A percentile compares a stretch with the other conserved stretches of the same genome.
Conservation (phyloP, 2,113 vertebrate genomes). For the Rhegmatorhina hoffmannsi region DNA sequence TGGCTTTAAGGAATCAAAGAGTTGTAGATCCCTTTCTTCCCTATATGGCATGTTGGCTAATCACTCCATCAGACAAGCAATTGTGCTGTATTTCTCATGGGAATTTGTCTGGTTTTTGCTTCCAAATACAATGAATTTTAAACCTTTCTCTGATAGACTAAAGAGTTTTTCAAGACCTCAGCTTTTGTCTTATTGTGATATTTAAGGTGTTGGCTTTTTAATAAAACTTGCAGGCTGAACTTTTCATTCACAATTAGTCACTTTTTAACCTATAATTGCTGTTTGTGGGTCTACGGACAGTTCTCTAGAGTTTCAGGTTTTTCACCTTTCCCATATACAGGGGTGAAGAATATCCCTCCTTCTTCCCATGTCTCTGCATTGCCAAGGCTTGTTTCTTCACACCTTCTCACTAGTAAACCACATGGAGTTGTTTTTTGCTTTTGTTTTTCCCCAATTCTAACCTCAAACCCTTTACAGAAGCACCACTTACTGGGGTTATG, state of each 20-base stretch:
- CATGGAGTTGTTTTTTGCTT: neutral
- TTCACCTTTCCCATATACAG: neutral
- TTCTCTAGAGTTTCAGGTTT: neutral
- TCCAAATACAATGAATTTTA: neutral
- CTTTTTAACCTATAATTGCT: neutral
- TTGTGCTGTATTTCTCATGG: neutral
- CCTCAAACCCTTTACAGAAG: neutral
- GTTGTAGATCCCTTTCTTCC: neutral
- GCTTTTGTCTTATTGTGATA: neutral
- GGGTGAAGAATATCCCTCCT: neutral
- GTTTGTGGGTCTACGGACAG: neutral
- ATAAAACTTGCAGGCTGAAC: neutral
- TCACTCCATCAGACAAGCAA: neutral
- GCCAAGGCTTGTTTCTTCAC: neutral
- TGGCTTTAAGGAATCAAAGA: neutral
- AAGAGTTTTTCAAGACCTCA: neutral
- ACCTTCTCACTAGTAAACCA: neutral
- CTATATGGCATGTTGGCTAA: neutral
- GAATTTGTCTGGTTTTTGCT: neutral
- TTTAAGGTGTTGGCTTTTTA: neutral
- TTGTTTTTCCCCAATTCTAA: neutral
- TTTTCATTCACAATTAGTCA: neutral
- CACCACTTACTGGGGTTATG: neutral
- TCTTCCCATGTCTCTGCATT: neutral
- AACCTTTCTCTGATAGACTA: neutral